Evolutionary conservation across 2,888 invertebrate species (phyloP), one percentile per base, ranked within the genome.

Genomic region (Aphidius colemani): DNA sequence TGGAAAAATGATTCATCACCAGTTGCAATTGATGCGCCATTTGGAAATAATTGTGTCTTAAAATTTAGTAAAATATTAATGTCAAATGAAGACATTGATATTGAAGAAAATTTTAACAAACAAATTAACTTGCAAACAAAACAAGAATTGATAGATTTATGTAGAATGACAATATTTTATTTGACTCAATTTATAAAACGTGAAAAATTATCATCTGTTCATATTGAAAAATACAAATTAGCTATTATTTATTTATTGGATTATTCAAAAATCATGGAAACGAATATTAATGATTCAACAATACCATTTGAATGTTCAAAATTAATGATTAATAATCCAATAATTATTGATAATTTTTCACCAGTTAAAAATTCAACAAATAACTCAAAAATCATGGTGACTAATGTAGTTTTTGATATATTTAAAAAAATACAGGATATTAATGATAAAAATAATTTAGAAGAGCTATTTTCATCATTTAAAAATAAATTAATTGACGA

Each of bases 401-500:
- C 82, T 0, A 69, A 68, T 9, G 77, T 80, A 39, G 60, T 53
- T 4, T 2, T 48, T n/a, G 18, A 74, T 11, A 64, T 80, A 63
- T 74, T 71, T 50, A 62, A 69, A 53, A 59, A 67, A 44, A 67
- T 78, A 45, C 66, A 68, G 39, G 60, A 72, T 41, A 70, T 78
- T 39, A 66, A 69, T 43, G 59, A 70, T 10, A 66, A 70, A 50
- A 40, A 49, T 45, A 59, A 63, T 40, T 39, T 66, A 10, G 59
- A 61, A 53, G 64, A 71, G 30, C 62, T 77, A 65, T 75, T 88
- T 13, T 81, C 82, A 59, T 83, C 85, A 2, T 89, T 85, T 70
- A 85, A 85, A 72, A 83, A 85, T 64, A 89, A 88, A 75, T 85
- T 88, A 66, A 82, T 85, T 53, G 74, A 74, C 63, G 83, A 85